These are phyloP conservation scores for Drosophila lacicola DNA, from an alignment of 2,888 invertebrate genomes.

Conservation along the genomic window DNA sequence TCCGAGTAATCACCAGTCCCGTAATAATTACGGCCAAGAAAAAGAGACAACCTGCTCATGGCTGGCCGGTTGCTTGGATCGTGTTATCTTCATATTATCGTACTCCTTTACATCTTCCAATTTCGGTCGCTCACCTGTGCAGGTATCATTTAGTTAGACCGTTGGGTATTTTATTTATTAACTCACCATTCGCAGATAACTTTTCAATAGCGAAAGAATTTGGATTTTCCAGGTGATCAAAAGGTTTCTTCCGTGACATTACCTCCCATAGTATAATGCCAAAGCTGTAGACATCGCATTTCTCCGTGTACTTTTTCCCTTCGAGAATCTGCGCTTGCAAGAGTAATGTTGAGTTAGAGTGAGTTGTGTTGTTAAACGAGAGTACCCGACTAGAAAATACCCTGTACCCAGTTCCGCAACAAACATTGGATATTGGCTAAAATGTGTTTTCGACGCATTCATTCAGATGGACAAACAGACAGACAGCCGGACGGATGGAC, in stretches of 20 bases:
- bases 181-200: too few species aligned
- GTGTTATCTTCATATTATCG: too few species aligned
- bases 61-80: constrained; percentile 18
- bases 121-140: constrained; percentile 22
- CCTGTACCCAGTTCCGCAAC: background rate
- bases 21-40: background rate
- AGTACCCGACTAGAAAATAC: too few species aligned
- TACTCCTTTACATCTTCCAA: background rate
- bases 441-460: too few species aligned
- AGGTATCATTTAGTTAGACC: background rate
- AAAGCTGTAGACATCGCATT: constrained; percentile 52
- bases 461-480: background rate
- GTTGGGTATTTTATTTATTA: background rate
- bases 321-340: constrained; percentile 2
- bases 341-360: background rate
- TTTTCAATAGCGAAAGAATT: background rate
- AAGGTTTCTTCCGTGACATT: constrained; percentile 27
- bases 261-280: constrained; percentile 52
- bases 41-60: background rate
- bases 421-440: background rate
- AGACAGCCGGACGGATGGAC: too few species aligned
- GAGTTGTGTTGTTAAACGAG: too few species aligned
- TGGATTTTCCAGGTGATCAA: background rate
- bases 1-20: too few species aligned
- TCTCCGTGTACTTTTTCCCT: background rate